These are phyloP conservation scores for Zaprionus ornatus DNA, from an alignment of 1,140 invertebrate genomes.

Conservation along the genomic window DNA sequence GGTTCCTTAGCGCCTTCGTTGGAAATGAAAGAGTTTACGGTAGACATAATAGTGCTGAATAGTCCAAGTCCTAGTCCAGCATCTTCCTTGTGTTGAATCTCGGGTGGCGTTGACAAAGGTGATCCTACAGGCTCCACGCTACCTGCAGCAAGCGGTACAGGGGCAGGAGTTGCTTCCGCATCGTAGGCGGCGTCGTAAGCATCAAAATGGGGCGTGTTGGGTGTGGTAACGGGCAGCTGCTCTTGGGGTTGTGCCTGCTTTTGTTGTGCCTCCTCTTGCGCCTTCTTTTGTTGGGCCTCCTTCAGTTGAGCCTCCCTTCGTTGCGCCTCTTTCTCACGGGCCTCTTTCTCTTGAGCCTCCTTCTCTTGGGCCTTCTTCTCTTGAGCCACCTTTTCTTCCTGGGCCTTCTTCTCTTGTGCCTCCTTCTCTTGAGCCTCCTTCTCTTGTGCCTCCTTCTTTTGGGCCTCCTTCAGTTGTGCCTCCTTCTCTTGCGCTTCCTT, in stretches of 20 bases:
- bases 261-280: neutral
- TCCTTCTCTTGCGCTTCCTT: neutral
- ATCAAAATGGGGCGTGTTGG: conserved; percentile 27
- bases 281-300: neutral
- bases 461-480: neutral
- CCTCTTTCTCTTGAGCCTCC: neutral
- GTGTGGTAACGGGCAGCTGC: conserved; percentile 44
- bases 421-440: neutral
- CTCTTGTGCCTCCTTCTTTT: too few relatives aligned
- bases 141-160: conserved; percentile 24
- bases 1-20: conserved; percentile 44
- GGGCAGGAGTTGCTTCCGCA: conserved; percentile 49
- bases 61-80: conserved; percentile 51
- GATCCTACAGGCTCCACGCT: conserved; percentile 47
- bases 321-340: neutral
- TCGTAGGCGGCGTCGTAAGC: conserved; percentile 47
- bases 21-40: conserved; percentile 73
- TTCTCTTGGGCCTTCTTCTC: neutral
- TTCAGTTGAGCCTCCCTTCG: neutral
- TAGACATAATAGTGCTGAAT: conserved; percentile 75
- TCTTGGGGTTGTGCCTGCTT: neutral
- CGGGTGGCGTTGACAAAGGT: conserved; percentile 24
- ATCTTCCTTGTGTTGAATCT: conserved; percentile 40
- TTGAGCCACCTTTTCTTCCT: neutral
- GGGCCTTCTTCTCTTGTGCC: neutral